These are phyloP conservation scores for Orchesella flavescens DNA, from an alignment of 2,888 invertebrate species.

Conservation along the genomic window DNA sequence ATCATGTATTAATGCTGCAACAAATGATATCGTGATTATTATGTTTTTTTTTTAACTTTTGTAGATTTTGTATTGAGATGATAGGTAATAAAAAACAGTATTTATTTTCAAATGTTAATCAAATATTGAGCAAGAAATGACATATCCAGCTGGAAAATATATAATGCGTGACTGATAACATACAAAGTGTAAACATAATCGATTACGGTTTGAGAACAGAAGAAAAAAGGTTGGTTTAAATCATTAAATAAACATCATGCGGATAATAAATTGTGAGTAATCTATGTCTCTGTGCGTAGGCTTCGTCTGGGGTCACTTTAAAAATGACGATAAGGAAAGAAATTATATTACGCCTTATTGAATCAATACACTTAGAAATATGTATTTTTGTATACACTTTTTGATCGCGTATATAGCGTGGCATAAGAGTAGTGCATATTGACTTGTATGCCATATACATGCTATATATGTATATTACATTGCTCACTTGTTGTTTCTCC, in stretches of 20 bases:
- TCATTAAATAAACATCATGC: too few species aligned
- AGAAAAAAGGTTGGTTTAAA: background rate
- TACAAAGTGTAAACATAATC: background rate
- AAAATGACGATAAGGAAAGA: background rate
- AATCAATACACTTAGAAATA: too few species aligned
- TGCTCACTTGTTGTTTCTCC: slow-evolving; percentile 54
- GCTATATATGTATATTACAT: background rate
- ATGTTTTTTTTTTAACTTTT: background rate
- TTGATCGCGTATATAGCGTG: too few species aligned
- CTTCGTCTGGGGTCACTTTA: too few species aligned
- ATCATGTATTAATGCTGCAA: too few species aligned
- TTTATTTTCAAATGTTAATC: slow-evolving; percentile 3
- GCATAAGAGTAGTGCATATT: too few species aligned
- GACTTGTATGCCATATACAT: background rate
- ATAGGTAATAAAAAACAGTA: background rate
- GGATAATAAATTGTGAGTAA: too few species aligned
- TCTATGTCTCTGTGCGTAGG: too few species aligned
- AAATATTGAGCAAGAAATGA: background rate
- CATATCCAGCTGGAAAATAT: background rate
- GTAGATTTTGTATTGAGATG: background rate
- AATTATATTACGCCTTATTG: too few species aligned
- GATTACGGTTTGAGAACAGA: background rate
- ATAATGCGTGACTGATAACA: background rate
- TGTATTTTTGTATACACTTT: too few species aligned
- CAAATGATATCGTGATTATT: background rate